Conservation (phyloP, 2,797 vertebrate species). For the Pseudochromis fuscus region DNA sequence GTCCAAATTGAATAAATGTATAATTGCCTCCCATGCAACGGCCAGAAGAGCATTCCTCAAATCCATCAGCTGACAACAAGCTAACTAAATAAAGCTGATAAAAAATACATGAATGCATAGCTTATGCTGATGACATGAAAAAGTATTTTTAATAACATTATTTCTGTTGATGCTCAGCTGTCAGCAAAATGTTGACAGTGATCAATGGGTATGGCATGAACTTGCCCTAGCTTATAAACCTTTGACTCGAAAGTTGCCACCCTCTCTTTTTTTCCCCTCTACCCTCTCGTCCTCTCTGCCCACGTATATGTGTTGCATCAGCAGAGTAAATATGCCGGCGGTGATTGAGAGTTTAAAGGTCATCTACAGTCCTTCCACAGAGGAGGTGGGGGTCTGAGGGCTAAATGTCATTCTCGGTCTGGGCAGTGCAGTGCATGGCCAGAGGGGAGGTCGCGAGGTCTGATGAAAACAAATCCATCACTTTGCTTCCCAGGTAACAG, state of each 20-base stretch:
- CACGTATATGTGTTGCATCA: conserved; percentile 58
- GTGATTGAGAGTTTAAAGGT: conserved; percentile 73
- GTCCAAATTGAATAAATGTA: conserved; percentile 23
- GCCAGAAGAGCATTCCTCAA: background rate
- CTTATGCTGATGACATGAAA: conserved; percentile 2
- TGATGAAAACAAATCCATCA: conserved; percentile 83
- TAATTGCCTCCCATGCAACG: conserved; percentile 7
- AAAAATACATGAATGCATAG: background rate
- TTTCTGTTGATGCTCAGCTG: conserved; percentile 25
- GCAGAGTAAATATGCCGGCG: conserved; percentile 64
- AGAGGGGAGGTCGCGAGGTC: conserved; percentile 69
- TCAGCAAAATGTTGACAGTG: conserved; percentile 50
- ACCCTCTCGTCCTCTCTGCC: conserved; percentile 17
- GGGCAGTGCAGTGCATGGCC: conserved; percentile 43
- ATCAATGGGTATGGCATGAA: conserved; percentile 50
- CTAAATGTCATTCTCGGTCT: conserved; percentile 70
- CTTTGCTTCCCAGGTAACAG: conserved; percentile 60
- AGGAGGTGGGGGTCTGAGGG: conserved; percentile 19
- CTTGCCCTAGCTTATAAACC: conserved; percentile 40
- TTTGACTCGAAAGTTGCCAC: conserved; percentile 15
- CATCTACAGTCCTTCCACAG: conserved; percentile 53
- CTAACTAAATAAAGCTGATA: conserved; percentile 9
- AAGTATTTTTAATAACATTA: background rate
- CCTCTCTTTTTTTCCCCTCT: conserved; percentile 33
- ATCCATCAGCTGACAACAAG: conserved; percentile 1